Base-by-base conservation (phyloP, 2,888 invertebrate species). In the Nomada fucata region DNA sequence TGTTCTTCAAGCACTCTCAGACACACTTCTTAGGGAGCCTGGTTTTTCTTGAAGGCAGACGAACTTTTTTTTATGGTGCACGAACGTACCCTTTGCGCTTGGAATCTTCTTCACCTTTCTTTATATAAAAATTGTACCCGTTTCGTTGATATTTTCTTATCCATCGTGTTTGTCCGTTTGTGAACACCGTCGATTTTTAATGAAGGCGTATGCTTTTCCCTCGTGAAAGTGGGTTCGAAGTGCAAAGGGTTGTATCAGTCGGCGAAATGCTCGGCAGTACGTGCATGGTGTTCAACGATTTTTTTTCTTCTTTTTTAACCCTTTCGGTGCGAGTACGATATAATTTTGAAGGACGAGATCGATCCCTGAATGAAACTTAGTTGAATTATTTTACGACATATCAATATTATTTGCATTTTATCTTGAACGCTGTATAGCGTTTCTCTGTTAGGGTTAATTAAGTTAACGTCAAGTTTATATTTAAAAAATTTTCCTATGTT, bases 231-330 rank as follows among this genome's bases (percentile, higher is more conserved):
- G 42, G 20, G 11, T 11, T 42, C 4, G n/a, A 42, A 44, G 29
- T 26, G 71, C 67, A 29, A 79, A 52, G 67, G 57, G 42, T 64
- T 18, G 4, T 26, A 36, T 42, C 44, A 11, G n/a, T 44, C 44
- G 42, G 11, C 11, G 15, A 72, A 79, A 72, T 79, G 68, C 72
- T 67, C 65, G 29, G 42, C 72, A 57, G 26, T 57, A 60, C n/a
- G 61, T 69, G 69, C 69, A 79, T 78, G 52, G 67, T 72, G 80
- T 79, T 80, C 72, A 79, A n/a, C 29, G 36, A n/a, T 53, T 53
- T 71, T 53, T 7, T 36, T 7, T 7, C n/a, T 36, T 7, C 36
- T 36, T 36, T 36, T 36, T 44, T 13, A 42, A 67, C 67, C 67
- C 65, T 57, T 80, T 80, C 61, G 79, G 71, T 72, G 79, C 79